A percentile compares a stretch with the other conserved stretches of the same genome.
Conservation (phyloP, 2,888 invertebrate genomes). For the Chymomyza amoena region DNA sequence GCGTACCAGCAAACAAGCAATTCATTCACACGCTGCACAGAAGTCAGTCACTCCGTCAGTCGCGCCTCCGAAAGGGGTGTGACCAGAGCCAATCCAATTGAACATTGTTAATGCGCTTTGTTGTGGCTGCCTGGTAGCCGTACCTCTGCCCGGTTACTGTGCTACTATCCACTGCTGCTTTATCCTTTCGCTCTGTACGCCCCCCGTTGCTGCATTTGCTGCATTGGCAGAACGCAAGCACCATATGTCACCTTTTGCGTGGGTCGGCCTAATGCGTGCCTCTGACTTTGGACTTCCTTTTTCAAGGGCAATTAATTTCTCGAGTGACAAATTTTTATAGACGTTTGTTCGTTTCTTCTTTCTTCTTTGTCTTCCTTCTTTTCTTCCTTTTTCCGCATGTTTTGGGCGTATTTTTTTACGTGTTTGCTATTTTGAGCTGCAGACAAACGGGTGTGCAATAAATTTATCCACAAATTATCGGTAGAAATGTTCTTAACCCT, state of each 20-base stretch:
- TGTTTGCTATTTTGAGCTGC: constrained; percentile 29
- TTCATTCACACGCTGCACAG: constrained; percentile 41
- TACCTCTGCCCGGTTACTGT: neutral
- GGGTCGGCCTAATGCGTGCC: constrained; percentile 59
- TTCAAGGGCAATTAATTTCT: constrained; percentile 78
- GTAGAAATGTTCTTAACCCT: constrained; percentile 22
- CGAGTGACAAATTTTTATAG: constrained; percentile 77
- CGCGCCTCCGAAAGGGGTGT: constrained; percentile 69
- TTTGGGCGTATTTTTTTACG: constrained; percentile 58
- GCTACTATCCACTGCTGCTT: neutral
- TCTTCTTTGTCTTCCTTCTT: constrained; percentile 38
- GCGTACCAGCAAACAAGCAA: constrained; percentile 46
- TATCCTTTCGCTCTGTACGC: constrained; percentile 13
- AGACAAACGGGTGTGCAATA: constrained; percentile 45
- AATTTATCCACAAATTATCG: constrained; percentile 70
- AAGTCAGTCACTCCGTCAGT: constrained; percentile 12
- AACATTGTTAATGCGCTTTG: constrained; percentile 68
- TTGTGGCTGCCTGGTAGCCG: constrained; percentile 59
- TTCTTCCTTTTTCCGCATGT: constrained; percentile 25
- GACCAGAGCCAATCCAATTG: constrained; percentile 55
- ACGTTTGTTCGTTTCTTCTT: constrained; percentile 39
- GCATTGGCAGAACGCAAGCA: constrained; percentile 37
- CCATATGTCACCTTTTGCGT: constrained; percentile 66
- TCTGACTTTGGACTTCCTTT: constrained; percentile 38
- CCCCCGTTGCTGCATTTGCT: constrained; percentile 35